Conservation (phyloP, 2,113 vertebrate genomes). For the Elephantulus edwardii region DNA sequence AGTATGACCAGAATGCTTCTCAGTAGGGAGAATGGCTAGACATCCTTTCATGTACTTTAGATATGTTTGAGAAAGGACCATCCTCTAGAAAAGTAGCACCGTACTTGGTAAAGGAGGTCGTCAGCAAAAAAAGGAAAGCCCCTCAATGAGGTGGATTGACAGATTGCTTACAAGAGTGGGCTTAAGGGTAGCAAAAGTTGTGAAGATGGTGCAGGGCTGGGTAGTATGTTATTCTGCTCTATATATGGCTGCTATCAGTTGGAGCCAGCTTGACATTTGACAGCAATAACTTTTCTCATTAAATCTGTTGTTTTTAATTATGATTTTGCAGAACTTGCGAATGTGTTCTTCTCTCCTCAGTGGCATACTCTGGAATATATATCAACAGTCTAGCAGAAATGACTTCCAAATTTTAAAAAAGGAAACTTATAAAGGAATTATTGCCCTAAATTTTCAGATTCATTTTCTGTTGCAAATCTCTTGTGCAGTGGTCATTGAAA, state of each 20-base stretch:
- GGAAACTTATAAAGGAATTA: conserved; percentile 37
- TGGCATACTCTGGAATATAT: neutral
- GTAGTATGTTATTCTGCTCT: too few relatives aligned
- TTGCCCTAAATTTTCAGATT: conserved; percentile 27
- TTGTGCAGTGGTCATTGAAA: conserved; percentile 11
- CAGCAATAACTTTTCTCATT: conserved; percentile 8
- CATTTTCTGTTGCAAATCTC: conserved; percentile 5
- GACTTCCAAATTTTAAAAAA: neutral
- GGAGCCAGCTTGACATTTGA: too few relatives aligned
- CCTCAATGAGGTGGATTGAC: too few relatives aligned
- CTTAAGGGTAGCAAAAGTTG: too few relatives aligned
- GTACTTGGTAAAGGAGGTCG: too few relatives aligned
- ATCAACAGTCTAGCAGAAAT: conserved; percentile 36
- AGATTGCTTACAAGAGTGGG: too few relatives aligned
- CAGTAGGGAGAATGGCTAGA: neutral
- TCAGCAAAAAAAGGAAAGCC: too few relatives aligned
- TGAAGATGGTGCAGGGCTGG: too few relatives aligned
- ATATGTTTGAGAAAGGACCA: too few relatives aligned
- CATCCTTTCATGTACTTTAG: neutral
- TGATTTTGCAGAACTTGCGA: conserved; percentile 21
- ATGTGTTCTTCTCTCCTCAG: too few relatives aligned
- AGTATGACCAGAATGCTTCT: neutral
- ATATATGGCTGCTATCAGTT: too few relatives aligned
- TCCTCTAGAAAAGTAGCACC: too few relatives aligned
- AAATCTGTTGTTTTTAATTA: conserved; percentile 44